Percentiles rank a stretch among this genome's conserved stretches.
Conservation (phyloP, 1,140 invertebrate species). For the Helicoverpa armigera region DNA sequence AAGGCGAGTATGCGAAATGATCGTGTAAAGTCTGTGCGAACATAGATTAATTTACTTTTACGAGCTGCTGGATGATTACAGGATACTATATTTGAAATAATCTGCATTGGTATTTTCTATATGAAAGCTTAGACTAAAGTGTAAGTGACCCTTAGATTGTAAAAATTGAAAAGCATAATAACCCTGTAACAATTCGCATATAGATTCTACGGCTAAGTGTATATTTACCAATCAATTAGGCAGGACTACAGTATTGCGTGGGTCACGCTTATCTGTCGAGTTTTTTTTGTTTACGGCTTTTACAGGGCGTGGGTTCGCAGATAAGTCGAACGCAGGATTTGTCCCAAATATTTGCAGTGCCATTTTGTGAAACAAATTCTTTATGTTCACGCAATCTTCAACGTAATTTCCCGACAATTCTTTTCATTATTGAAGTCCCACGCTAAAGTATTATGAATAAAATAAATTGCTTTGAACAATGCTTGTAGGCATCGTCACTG, state of each 20-base stretch:
- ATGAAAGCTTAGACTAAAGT: neutral
- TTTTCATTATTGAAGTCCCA: constrained; percentile 8
- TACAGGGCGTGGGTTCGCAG: constrained; percentile 30
- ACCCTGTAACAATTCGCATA: neutral
- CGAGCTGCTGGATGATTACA: constrained; percentile 60
- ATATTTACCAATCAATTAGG: constrained; percentile 33
- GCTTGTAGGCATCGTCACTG: neutral
- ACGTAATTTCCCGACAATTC: neutral
- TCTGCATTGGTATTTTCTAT: constrained; percentile 19
- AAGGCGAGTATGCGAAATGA: neutral
- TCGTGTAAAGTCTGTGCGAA: constrained; percentile 4
- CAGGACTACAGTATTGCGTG: constrained; percentile 31
- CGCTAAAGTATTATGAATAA: neutral
- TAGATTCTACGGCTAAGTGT: neutral
- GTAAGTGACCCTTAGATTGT: neutral
- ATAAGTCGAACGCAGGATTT: constrained; percentile 36
- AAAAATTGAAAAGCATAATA: neutral
- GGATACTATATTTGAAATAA: constrained; percentile 55
- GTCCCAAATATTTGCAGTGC: constrained; percentile 16
- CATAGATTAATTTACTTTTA: constrained; percentile 65
- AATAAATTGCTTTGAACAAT: constrained; percentile 17
- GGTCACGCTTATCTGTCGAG: constrained; percentile 37
- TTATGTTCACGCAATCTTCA: constrained; percentile 21
- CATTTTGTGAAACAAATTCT: constrained; percentile 30
- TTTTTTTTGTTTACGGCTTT: constrained; percentile 39